Evolutionary conservation across 2,797 vertebrate genomes (phyloP), one percentile per base, ranked within the genome.

Genomic region (Xiphophorus birchmanni): DNA sequence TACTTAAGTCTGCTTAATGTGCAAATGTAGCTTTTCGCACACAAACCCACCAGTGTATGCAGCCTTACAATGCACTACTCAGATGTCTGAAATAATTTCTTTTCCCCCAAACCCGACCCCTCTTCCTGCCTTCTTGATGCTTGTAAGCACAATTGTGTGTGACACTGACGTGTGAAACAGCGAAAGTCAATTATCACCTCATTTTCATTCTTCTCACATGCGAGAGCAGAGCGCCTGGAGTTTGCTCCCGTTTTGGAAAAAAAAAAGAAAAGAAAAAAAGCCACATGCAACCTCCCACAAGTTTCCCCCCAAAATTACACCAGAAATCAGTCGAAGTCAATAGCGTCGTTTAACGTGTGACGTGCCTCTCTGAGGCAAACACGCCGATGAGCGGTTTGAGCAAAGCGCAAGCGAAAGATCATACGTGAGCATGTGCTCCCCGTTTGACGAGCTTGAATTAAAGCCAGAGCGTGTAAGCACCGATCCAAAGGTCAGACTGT

Each of bases 121-220:
- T 79, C 65, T 29, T 54, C 26, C 73, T 35, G 48, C 80, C 78
- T 75, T 47, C 45, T n/a, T 35, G 56, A 69, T 73, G 69, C 74
- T 88, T 76, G 73, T 47, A 86, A 80, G 74, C 78, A 80, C 74
- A 89, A 77, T 86, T 77, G 84, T 58, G 72, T 88, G 84, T 78
- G 84, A 91, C 81, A 50, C 71, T 87, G 84, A 90, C 82, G 85
- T 92, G 92, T 47, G 71, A 90, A 88, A 85, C 76, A 86, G 84
- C 44, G 83, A 85, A 90, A 92, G 85, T 89, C 86, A 91, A 90
- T 92, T 91, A 93, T 90, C 88, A 84, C 80, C 88, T 91, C n/a
- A 86, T 92, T 94, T 84, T 90, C 79, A 88, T 91, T 91, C 85
- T 45, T 60, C 69, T 88, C 89, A 79, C 82, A 81, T 80, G 77